These are phyloP conservation scores for Margaritifera margaritifera DNA, from an alignment of 2,888 invertebrate species.

Conservation along the genomic window DNA sequence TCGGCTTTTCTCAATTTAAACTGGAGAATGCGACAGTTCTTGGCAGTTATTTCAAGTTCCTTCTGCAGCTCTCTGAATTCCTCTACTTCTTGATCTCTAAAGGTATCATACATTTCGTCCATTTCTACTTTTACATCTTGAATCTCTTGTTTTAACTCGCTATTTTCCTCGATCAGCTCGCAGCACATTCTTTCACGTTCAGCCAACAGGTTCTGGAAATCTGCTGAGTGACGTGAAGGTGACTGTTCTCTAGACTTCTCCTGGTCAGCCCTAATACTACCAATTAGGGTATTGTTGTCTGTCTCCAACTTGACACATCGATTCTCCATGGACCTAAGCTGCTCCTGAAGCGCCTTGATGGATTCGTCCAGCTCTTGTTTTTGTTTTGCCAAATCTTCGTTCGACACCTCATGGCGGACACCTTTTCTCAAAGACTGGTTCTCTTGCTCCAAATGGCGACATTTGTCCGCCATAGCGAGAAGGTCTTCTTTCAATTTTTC, in stretches of 20 bases:
- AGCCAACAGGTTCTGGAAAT: constrained; percentile 40
- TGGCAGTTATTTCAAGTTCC: constrained; percentile 97
- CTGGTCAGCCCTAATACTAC: constrained; percentile 28
- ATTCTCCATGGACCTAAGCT: constrained; percentile 43
- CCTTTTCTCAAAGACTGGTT: constrained; percentile 65
- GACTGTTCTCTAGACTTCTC: constrained; percentile 22
- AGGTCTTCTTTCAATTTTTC: constrained; percentile 76
- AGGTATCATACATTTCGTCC: constrained; percentile 95
- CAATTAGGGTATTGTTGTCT: constrained; percentile 41
- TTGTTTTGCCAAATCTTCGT: constrained; percentile 29
- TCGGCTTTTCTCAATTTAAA: constrained; percentile 98
- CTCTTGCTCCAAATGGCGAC: constrained; percentile 45
- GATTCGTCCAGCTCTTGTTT: constrained; percentile 43
- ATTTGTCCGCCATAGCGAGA: constrained; percentile 49
- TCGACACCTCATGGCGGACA: constrained; percentile 26
- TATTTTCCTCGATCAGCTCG: constrained; percentile 55
- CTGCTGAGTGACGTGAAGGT: constrained; percentile 19
- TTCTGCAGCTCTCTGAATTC: constrained; percentile 90
- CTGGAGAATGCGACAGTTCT: constrained; percentile 97
- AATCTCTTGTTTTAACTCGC: constrained; percentile 78
- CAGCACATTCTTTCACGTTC: constrained; percentile 49
- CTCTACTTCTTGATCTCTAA: constrained; percentile 95
- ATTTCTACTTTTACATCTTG: constrained; percentile 96
- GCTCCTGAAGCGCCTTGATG: constrained; percentile 74
- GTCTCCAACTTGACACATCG: constrained; percentile 46